These are phyloP conservation scores for Cacoxenus indagator DNA, from an alignment of 2,888 invertebrate species.

Conservation along the genomic window DNA sequence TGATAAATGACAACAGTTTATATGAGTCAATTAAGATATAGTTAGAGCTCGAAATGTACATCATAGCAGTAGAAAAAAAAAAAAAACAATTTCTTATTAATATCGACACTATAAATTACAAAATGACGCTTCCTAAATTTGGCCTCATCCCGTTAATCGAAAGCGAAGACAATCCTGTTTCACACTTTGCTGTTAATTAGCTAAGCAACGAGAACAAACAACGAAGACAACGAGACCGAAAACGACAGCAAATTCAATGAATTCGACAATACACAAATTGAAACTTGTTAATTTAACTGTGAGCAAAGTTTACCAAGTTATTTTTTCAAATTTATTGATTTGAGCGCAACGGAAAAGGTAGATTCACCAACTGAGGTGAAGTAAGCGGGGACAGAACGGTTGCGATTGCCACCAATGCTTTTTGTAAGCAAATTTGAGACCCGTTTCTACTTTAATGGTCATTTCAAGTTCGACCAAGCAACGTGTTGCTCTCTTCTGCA, in stretches of 20 bases:
- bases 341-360: not conserved
- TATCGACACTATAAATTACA: too few species aligned
- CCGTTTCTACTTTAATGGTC: conserved; percentile 9
- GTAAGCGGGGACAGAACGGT: too few species aligned
- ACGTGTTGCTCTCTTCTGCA: not conserved
- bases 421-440: conserved; percentile 12
- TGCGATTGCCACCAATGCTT: not conserved
- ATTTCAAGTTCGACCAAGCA: not conserved
- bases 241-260: not conserved
- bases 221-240: not conserved
- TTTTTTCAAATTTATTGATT: not conserved
- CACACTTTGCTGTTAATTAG: conserved; percentile 29
- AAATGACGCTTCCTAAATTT: conserved; percentile 3
- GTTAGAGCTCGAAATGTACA: too few species aligned
- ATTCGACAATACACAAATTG: not conserved
- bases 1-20: not conserved
- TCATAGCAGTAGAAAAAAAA: too few species aligned
- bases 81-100: not conserved
- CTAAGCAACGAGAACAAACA: not conserved
- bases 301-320: conserved; percentile 9
- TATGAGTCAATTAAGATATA: too few species aligned
- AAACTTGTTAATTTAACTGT: conserved; percentile 19
- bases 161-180: not conserved
- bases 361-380: not conserved
- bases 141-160: not conserved